Evolutionary conservation across 1,140 invertebrate genomes (phyloP), one percentile per base, ranked within the genome.

Genomic region (Paraescarpia echinospica): DNA sequence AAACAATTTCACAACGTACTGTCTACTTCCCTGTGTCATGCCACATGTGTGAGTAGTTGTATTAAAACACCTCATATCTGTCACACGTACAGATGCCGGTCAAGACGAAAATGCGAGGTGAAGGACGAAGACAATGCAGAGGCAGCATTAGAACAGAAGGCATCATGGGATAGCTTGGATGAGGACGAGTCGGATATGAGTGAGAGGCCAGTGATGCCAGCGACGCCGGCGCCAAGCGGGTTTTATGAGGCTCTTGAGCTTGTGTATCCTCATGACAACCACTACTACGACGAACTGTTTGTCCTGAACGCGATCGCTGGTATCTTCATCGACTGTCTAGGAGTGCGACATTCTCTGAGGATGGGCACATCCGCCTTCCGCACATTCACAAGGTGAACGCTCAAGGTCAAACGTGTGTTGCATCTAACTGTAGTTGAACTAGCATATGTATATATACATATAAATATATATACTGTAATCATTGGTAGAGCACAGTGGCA

Each of bases 301-400:
- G 34, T 95, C 8, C 89, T 95, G 33, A 94, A 95, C 89, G 94
- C 94, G 35, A 93, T 95, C 33, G 94, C 95, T 6, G 93, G 94
- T 34, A 94, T 96, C 18, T 96, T 95, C 91, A 93, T 94, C 0
- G 92, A 92, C 33, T 94, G 93, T 88, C 94, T 95, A 27, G 94
- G 95, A 14, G 94, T 95, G 18, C 91, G 94, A 88, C 94, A 94
- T 31, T 93, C 94, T 35, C 92, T 94, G 34, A 94, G 95, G 22
- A 94, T 96, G 48, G 94, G 95, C 9, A 94, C 95, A n/a, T 94
- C 95, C 33, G 95, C 94, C 31, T 96, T 96, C 91, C 92, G 95
- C 90, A 95, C 94, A 35, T 96, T 96, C 94, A 94, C 95, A 27
- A 95, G 95, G 95, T 96, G 92, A 41, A 41, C 4, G 4, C 41